These are phyloP conservation scores for Pristionchus arcanus DNA, from an alignment of 2,888 invertebrate species.

Conservation along the genomic window DNA sequence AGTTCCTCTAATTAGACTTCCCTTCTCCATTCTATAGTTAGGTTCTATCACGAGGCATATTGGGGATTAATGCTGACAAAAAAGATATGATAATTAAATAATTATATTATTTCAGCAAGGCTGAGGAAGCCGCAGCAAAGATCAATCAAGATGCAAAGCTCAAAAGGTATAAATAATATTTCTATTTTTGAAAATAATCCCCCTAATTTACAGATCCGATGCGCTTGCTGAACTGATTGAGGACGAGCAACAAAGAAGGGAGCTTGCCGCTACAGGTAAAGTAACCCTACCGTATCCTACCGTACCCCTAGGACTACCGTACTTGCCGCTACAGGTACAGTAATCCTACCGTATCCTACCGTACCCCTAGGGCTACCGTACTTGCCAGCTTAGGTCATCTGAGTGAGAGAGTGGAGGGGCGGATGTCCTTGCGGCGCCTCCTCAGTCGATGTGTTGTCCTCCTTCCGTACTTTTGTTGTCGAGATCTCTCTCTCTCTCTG, in stretches of 20 bases:
- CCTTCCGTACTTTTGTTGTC: constrained; percentile 15
- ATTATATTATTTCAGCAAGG: constrained; percentile 31
- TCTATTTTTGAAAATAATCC: background rate
- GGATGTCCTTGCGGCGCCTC: constrained; percentile 22
- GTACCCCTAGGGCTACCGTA: background rate
- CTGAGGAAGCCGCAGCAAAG: background rate
- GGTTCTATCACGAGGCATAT: background rate
- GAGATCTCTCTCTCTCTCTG: background rate
- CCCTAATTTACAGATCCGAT: background rate
- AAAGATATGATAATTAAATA: background rate
- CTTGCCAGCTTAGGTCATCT: constrained; percentile 1
- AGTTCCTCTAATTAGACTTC: background rate
- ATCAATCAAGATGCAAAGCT: background rate
- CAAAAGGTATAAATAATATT: background rate
- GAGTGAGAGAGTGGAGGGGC: background rate
- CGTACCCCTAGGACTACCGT: background rate
- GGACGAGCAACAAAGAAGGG: constrained; percentile 43
- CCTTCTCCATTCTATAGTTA: background rate
- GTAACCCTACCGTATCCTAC: background rate
- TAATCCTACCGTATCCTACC: background rate
- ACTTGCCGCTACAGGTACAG: background rate
- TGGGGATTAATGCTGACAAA: background rate
- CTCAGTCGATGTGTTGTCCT: background rate
- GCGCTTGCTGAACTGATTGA: constrained; percentile 26
- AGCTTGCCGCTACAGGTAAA: constrained; percentile 9